Evolutionary conservation across 2,113 vertebrate species (phyloP).

Genomic region (Sitta europaea): DNA sequence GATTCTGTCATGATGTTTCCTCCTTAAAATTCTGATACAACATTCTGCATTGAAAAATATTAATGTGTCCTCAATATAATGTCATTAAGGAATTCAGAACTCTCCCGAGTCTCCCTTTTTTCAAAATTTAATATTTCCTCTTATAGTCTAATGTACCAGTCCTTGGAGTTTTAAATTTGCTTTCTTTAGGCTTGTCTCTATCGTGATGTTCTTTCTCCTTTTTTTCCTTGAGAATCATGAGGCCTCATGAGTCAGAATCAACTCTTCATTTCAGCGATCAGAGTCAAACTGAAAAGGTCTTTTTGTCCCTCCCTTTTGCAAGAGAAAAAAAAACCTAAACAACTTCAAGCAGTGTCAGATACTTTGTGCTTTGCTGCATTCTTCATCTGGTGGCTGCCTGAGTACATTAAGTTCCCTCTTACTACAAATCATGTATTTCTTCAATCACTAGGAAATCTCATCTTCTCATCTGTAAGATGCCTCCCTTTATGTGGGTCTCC

Average conservation of each 20-base stretch:
- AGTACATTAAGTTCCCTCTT: neutral
- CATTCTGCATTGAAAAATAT: neutral
- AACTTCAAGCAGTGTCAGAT: neutral
- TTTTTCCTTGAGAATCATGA: neutral
- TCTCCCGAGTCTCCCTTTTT: neutral
- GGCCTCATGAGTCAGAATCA: neutral
- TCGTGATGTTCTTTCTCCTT: neutral
- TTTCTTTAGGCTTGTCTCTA: neutral
- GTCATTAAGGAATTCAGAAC: neutral
- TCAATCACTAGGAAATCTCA: neutral
- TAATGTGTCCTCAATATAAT: neutral
- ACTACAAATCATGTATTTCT: neutral
- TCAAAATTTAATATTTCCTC: neutral
- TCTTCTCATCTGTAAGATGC: neutral
- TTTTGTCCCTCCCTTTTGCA: neutral
- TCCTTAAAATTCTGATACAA: neutral
- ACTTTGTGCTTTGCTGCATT: neutral
- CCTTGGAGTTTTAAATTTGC: neutral
- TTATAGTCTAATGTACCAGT: neutral
- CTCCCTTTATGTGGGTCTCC: neutral
- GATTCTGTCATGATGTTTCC: neutral
- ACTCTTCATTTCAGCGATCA: neutral
- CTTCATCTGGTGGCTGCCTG: neutral
- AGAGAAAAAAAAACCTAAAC: neutral
- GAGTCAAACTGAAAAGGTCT: neutral